Conservation (phyloP, 2,797 vertebrate species). For the Avahi laniger region DNA sequence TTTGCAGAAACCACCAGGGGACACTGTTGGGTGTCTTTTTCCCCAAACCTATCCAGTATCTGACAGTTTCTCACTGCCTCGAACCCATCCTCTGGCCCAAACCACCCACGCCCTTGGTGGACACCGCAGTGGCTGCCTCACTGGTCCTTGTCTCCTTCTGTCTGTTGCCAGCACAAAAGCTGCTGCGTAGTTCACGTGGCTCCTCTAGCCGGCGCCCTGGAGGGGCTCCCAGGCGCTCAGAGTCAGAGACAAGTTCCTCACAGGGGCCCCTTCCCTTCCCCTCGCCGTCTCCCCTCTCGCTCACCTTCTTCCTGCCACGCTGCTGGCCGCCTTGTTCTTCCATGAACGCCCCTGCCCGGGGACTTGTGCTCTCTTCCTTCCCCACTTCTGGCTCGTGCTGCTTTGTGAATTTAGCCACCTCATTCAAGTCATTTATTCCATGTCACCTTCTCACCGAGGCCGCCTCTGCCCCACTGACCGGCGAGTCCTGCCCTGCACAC, state of each 20-base stretch:
- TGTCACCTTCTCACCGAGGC: neutral
- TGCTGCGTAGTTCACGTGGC: too few species aligned
- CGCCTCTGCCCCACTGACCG: neutral
- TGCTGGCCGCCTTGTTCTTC: accelerated
- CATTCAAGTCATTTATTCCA: neutral
- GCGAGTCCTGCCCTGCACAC: neutral
- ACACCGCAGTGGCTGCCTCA: neutral
- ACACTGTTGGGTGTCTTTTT: neutral
- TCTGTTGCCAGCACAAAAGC: neutral
- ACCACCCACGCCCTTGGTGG: neutral
- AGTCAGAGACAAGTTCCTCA: neutral
- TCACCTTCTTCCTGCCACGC: too few species aligned
- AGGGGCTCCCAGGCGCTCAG: too few species aligned
- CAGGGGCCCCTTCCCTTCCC: neutral
- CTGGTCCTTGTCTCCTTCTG: neutral
- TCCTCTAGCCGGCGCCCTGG: neutral
- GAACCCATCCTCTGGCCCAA: neutral
- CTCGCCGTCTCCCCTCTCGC: neutral
- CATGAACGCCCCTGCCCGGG: neutral
- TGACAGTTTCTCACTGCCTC: neutral
- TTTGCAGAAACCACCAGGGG: neutral
- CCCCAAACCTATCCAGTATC: neutral
- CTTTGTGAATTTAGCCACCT: neutral
- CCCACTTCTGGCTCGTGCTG: neutral
- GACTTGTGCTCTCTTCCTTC: neutral